Evolutionary conservation across 53 echinoderm and acorn worm genomes (phyloP), one percentile per base, ranked within the genome.

Genomic region (Holothuria leucospilota): DNA sequence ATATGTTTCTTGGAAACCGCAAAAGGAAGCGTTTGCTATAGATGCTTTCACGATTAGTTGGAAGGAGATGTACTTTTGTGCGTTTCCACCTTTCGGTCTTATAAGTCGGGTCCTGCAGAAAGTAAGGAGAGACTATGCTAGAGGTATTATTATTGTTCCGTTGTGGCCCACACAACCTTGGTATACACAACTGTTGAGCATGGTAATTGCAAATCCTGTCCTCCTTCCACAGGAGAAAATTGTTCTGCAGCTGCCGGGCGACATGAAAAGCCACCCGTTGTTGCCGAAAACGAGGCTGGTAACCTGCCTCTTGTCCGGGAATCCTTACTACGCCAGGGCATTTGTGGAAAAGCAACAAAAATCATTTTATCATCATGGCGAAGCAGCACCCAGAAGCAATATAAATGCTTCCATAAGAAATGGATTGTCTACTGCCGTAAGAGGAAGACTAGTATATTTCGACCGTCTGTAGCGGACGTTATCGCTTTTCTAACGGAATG

Each of bases 91-190:
- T 12, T 34, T 34, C 73, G 82, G 67, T 25, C 79, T 51, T 58
- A 34, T 51, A 25, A 28, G 25, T 28, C 13, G 8, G 10, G 80
- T 69, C 13, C 13, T 72, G n/a, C 70, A 69, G 18, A 79, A 90
- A 68, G 69, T 85, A 29, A 82, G 51, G 28, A 79, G 73, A n/a
- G 91, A 90, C 40, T 56, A 81, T 18, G 86, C 86, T 65, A 87
- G 87, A 6, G 65, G 65, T 65, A 65, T 65, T 65, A n/a, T n/a
- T n/a, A 65, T 65, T 65, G 65, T 65, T 5, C 65, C 65, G 9
- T 9, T 65, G 6, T 65, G 12, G 65, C 8, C 65, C 25, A 65
- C 65, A 9, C 65, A 65, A 28, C 65, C 65, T 65, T 65, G 65
- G 65, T 65, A 26, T 16, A 24, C 65, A 16, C 24, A 65, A 16